Evolutionary conservation across 2,113 vertebrate genomes (phyloP).

Genomic region (Chaetops frenatus): DNA sequence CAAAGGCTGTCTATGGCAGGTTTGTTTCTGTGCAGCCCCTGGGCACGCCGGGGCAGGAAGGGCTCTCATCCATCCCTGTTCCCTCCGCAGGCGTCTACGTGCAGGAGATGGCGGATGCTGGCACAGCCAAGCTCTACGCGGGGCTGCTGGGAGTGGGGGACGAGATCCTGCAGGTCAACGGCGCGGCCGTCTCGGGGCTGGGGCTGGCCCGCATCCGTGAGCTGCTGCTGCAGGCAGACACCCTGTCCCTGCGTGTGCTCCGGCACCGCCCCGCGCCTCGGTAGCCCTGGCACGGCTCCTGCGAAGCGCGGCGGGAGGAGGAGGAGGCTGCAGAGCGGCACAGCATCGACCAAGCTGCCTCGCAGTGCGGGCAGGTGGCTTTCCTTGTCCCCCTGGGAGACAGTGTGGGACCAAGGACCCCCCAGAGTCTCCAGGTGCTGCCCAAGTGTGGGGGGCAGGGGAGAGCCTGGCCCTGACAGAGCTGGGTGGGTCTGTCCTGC

Average conservation of each 20-base stretch:
- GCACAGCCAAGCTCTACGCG: conserved; percentile 81
- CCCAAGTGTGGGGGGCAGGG: too few species aligned
- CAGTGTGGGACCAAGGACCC: not conserved
- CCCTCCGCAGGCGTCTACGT: conserved; percentile 82
- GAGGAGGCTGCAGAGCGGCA: not conserved
- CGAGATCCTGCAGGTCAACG: conserved; percentile 91
- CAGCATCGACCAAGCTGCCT: accelerated
- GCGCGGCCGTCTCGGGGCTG: conserved; percentile 81
- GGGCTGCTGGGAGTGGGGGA: conserved; percentile 87
- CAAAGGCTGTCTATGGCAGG: not conserved
- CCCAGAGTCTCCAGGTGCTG: not conserved
- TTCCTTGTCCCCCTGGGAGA: accelerated
- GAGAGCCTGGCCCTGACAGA: not conserved
- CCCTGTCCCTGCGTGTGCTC: conserved; percentile 80
- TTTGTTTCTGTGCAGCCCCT: not conserved
- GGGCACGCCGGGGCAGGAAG: accelerated
- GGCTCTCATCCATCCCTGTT: accelerated
- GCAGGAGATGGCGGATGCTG: conserved; percentile 80
- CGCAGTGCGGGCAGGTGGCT: accelerated
- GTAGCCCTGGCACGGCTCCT: not conserved
- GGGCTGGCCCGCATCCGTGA: conserved; percentile 76
- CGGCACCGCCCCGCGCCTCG: conserved; percentile 74
- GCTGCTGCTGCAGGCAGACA: conserved; percentile 78
- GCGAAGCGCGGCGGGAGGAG: accelerated
- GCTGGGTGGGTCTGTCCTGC: not conserved